These are phyloP conservation scores for Eudyptes chrysolophus DNA, from an alignment of 2,113 vertebrate species.

Conservation along the genomic window DNA sequence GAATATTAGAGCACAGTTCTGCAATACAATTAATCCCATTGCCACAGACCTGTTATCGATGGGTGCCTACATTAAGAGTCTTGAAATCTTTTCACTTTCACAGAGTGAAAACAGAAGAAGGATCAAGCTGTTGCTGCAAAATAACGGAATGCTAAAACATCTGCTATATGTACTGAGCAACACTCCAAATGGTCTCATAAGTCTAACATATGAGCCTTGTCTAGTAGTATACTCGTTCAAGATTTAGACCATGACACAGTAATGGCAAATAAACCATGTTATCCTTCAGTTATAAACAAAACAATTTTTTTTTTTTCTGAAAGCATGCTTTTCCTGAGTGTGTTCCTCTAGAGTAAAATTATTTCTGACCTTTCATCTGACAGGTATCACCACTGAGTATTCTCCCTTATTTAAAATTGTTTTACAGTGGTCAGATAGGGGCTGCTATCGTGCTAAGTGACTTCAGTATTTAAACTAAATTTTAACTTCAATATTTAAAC, in stretches of 20 bases:
- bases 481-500: background rate
- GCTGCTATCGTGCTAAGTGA: background rate
- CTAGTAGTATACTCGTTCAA: background rate
- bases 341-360: background rate
- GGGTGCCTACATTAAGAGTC: background rate
- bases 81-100: background rate
- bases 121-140: background rate
- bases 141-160: background rate
- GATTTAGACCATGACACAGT: background rate
- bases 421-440: background rate
- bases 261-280: background rate
- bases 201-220: slow-evolving; percentile 44
- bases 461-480: background rate
- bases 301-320: background rate
- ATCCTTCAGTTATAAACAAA: background rate
- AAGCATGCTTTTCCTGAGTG: background rate
- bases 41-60: background rate
- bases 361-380: slow-evolving; percentile 3
- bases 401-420: background rate
- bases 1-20: background rate
- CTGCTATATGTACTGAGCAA: background rate
- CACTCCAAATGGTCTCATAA: slow-evolving; percentile 26
- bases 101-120: background rate
- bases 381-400: background rate
- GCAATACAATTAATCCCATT: background rate